phyloP scores from a whole-genome alignment of 2,113 vertebrate species.

The Calyptomena viridis region DNA sequence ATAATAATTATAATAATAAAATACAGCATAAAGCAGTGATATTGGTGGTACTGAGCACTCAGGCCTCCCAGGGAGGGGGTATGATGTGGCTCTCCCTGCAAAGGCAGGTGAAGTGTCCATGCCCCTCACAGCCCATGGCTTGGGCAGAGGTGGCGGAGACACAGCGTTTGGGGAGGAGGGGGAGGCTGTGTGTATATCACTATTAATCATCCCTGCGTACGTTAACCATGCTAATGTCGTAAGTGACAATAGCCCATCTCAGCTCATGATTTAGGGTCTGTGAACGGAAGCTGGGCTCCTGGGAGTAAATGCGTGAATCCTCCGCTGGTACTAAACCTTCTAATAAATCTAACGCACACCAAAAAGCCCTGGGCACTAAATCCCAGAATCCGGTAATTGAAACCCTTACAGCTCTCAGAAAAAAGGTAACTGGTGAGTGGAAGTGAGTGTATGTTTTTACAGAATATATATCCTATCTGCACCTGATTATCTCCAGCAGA shows the following conservation, averaged over 20 bases:
- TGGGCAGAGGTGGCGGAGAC: not conserved
- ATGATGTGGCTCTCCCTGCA: accelerated
- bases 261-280: constrained; percentile 81
- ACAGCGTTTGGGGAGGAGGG: not conserved
- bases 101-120: not conserved
- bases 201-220: constrained; percentile 75
- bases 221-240: constrained; percentile 82
- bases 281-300: constrained; percentile 81
- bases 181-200: constrained; percentile 55
- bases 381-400: constrained; percentile 81
- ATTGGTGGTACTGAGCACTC: not conserved
- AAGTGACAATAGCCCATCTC: constrained; percentile 84
- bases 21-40: not conserved
- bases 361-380: constrained; percentile 83
- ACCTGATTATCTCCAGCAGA: constrained; percentile 52
- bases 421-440: constrained; percentile 64
- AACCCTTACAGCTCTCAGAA: constrained; percentile 79
- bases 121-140: not conserved
- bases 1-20: not conserved
- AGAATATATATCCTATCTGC: constrained; percentile 42
- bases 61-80: not conserved
- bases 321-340: constrained; percentile 82
- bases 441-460: constrained; percentile 57
- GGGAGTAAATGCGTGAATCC: constrained; percentile 83
- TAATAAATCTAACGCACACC: constrained; percentile 82